Base-by-base conservation (phyloP, 2,113 vertebrate species). In the Ranitomeya variabilis region DNA sequence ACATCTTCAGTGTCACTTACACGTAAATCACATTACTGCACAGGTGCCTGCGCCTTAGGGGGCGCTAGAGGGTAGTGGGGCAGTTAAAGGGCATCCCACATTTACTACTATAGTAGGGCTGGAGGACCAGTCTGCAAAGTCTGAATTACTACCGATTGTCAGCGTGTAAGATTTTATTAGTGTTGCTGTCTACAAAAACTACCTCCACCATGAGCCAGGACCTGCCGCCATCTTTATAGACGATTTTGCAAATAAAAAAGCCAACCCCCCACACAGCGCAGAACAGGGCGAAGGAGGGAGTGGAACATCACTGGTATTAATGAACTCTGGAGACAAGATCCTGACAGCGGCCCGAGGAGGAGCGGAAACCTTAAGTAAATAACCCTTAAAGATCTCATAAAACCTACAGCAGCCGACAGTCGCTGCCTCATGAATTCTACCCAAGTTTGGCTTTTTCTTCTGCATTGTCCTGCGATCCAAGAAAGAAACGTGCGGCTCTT, bases 371-470 rank as follows among this genome's bases (percentile, higher is more conserved):
- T 76, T 62, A 45, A 76, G 18, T 60, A 76, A 86, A 86, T 31
- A 85, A 81, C 2, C 12, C 52, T 62, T 60, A 76, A 76, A 76
- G 45, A 76, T 11, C 73, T 76, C 73, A 76, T 62, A 74, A 86
- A 86, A 57, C 23, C 73, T 13, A 26, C 69, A 85, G 64, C 83
- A 71, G 83, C 13, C 4, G 15, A 76, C 67, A 57, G 71, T 1
- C 71, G 60, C 51, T 7, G 23, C 14, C 1, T 21, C 54, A 55
- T 6, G 26, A 10, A 15, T 26, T 21, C 69, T 71, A 18, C 23
- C 83, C 83, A 76, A 59, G 84, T 76, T 76, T 76, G 69, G 69
- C 84, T 23, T 76, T 74, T 51, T 86, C 73, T 59, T 71, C 67
- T 26, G 37, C n/a, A 12, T 54, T 16, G 51, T 57, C 18, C 4